phyloP scores from a whole-genome alignment of 2,797 vertebrate species.

The Phrynocephalus guinanensis region DNA sequence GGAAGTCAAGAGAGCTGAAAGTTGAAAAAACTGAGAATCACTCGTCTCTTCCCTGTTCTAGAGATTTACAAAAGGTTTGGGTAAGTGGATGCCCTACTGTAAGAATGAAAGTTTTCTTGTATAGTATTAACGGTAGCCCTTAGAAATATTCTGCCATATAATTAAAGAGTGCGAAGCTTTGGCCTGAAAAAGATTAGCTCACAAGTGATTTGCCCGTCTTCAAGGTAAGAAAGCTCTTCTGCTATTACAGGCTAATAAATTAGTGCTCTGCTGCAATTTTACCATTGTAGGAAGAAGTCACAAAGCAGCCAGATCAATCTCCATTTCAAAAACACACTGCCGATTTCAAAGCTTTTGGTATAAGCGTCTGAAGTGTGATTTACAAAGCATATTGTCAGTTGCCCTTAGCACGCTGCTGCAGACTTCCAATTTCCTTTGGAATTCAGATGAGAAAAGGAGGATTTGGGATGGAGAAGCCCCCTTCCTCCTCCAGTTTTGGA shows the following conservation, averaged over 20 bases:
- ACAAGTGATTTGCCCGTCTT: neutral
- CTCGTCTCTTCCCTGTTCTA: neutral
- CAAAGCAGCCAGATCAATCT: slow-evolving; percentile 7
- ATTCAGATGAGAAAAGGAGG: slow-evolving; percentile 56
- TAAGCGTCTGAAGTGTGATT: slow-evolving; percentile 48
- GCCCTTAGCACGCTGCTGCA: slow-evolving; percentile 39
- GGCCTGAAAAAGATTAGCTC: neutral
- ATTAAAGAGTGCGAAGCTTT: neutral
- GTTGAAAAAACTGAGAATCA: neutral
- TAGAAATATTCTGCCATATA: neutral
- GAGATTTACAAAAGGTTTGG: neutral
- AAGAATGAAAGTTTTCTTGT: neutral
- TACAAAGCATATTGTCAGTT: slow-evolving; percentile 37
- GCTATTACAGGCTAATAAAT: neutral
- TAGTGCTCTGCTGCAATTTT: neutral
- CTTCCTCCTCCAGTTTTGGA: neutral
- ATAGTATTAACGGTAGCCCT: neutral
- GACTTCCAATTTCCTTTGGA: slow-evolving; percentile 29
- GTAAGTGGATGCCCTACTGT: neutral
- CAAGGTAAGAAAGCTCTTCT: neutral
- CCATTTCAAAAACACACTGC: slow-evolving; percentile 42
- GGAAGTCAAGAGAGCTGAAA: no score
- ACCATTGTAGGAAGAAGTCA: neutral
- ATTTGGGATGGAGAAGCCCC: slow-evolving; percentile 6
- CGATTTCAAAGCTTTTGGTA: slow-evolving; percentile 42